phyloP scores from a whole-genome alignment of 2,113 vertebrate species.

The Geococcyx californianus region DNA sequence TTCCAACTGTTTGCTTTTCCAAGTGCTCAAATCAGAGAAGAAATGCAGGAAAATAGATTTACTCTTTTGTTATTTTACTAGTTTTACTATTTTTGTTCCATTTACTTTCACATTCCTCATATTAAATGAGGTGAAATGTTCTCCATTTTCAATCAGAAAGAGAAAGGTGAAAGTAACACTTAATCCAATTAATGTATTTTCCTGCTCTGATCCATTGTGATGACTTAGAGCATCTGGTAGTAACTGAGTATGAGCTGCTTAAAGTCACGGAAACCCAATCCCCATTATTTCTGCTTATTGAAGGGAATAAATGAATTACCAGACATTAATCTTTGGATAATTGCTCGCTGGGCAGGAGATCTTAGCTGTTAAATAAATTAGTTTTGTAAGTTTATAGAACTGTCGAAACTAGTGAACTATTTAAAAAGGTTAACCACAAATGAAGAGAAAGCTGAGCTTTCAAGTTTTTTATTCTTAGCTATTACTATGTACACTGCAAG shows the following conservation, averaged over 20 bases:
- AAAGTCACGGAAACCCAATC: conserved; percentile 64
- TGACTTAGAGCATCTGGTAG: conserved; percentile 68
- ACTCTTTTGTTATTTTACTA: background rate
- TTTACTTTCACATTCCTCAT: background rate
- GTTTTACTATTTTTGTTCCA: background rate
- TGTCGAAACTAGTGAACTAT: conserved; percentile 64
- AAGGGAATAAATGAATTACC: conserved; percentile 77
- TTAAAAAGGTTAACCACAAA: conserved; percentile 58
- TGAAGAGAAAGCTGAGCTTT: conserved; percentile 55
- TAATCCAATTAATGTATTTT: conserved; percentile 77
- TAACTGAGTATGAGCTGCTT: conserved; percentile 67
- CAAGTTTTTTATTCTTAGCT: background rate
- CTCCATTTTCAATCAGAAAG: background rate
- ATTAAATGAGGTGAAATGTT: background rate
- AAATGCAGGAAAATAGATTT: background rate
- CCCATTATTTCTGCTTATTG: conserved; percentile 77
- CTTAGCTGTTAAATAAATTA: conserved; percentile 69
- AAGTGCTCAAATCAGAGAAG: background rate
- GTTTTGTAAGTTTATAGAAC: conserved; percentile 65
- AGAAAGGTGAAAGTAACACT: conserved; percentile 58
- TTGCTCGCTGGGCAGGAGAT: conserved; percentile 69
- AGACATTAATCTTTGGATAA: conserved; percentile 78
- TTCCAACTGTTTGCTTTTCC: background rate
- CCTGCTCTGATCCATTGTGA: conserved; percentile 66
- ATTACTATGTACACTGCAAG: too few species aligned